phyloP scores from a whole-genome alignment of 2,797 vertebrate species.

The Tolypeutes matacus region DNA sequence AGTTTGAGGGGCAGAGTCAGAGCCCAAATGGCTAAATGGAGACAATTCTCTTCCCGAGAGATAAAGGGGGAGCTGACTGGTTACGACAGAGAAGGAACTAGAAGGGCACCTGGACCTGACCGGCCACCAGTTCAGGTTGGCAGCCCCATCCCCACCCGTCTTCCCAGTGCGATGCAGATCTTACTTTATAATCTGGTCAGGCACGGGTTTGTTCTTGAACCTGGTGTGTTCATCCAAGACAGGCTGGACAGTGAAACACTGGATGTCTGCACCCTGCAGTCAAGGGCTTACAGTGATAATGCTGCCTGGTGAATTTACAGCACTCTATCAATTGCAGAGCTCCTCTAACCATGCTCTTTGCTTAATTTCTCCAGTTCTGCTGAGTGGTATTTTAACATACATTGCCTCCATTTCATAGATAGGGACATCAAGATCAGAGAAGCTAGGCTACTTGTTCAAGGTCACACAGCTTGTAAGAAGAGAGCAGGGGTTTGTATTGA shows the following conservation, averaged over 20 bases:
- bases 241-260: constrained; percentile 98
- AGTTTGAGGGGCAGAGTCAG: background rate
- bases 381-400: background rate
- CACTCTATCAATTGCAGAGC: background rate
- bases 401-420: background rate
- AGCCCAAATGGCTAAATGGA: background rate
- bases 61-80: background rate
- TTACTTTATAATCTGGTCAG: constrained; percentile 99
- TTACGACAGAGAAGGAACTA: background rate
- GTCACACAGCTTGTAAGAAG: background rate
- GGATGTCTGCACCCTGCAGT: constrained; percentile 92
- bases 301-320: background rate
- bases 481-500: background rate
- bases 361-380: background rate
- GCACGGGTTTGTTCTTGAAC: constrained; percentile 97
- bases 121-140: background rate
- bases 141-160: background rate
- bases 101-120: background rate
- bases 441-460: background rate
- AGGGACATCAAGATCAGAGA: background rate
- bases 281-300: constrained; percentile 81
- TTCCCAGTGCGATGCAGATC: constrained; percentile 41
- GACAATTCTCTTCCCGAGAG: background rate
- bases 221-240: constrained; percentile 96
- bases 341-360: background rate